A percentile compares a stretch with the other conserved stretches of the same genome.
Conservation (phyloP, 2,113 vertebrate genomes). For the Microtus richardsoni region DNA sequence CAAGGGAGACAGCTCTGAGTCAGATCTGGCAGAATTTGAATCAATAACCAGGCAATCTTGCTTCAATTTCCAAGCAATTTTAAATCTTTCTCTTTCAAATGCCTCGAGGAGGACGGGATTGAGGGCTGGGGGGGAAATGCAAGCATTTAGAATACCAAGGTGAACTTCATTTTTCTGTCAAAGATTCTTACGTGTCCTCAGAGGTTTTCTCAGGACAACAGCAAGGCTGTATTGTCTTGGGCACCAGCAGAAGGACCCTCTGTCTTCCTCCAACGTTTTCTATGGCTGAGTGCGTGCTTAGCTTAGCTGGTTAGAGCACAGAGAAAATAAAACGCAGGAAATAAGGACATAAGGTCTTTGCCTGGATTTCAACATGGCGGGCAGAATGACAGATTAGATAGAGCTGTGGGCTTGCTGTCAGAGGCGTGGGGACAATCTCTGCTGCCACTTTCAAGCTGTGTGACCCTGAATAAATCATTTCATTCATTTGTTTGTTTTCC, state of each 20-base stretch:
- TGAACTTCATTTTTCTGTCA: conserved; percentile 10
- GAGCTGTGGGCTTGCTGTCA: background rate
- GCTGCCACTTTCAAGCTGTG: background rate
- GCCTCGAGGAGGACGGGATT: background rate
- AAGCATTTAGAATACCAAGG: background rate
- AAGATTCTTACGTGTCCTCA: background rate
- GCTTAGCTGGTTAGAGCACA: background rate
- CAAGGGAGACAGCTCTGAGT: conserved; percentile 53
- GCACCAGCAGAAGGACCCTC: background rate
- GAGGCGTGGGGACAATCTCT: background rate
- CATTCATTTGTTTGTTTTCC: conserved; percentile 29
- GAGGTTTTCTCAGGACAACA: background rate
- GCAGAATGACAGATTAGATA: background rate
- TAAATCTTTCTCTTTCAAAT: conserved; percentile 63
- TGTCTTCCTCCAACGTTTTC: background rate
- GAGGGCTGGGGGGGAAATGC: background rate
- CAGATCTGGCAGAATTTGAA: conserved; percentile 69
- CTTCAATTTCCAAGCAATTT: conserved; percentile 72
- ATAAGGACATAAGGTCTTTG: background rate
- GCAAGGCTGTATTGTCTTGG: background rate
- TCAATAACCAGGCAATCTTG: conserved; percentile 64
- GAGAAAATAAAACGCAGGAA: conserved; percentile 9
- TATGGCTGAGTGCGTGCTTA: background rate
- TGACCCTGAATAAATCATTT: conserved; percentile 2
- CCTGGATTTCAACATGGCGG: background rate